These are phyloP conservation scores for Bryconaethiops microstoma DNA, from an alignment of 2,797 vertebrate genomes.

Conservation along the genomic window DNA sequence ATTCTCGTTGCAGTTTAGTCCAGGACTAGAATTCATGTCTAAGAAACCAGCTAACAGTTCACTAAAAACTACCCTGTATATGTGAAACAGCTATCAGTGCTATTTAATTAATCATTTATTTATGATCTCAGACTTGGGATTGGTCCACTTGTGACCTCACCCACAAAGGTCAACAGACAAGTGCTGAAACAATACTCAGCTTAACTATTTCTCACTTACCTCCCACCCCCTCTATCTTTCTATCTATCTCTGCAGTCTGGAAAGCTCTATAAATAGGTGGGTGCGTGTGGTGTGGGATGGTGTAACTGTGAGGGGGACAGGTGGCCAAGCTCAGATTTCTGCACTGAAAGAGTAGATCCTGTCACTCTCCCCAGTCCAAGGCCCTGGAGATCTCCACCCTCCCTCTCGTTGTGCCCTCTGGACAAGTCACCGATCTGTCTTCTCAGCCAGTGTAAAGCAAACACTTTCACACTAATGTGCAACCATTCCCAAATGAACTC, in stretches of 20 bases:
- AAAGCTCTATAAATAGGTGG: conserved; percentile 83
- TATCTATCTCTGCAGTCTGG: conserved; percentile 36
- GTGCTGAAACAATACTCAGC: conserved; percentile 27
- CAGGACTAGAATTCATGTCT: too few relatives aligned
- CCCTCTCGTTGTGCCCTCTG: conserved; percentile 35
- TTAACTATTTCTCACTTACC: conserved; percentile 11
- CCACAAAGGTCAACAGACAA: conserved; percentile 20
- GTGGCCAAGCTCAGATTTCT: conserved; percentile 87
- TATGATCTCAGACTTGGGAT: conserved; percentile 5
- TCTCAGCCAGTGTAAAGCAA: conserved; percentile 16
- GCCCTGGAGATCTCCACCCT: conserved; percentile 58
- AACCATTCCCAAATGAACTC: conserved; percentile 29
- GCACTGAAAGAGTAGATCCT: conserved; percentile 83
- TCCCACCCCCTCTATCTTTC: conserved; percentile 25
- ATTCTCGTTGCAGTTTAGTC: neutral
- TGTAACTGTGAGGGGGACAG: conserved; percentile 81
- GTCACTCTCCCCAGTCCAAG: conserved; percentile 73
- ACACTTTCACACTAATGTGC: conserved; percentile 8
- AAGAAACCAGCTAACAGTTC: neutral
- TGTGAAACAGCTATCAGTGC: neutral
- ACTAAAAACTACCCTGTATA: neutral
- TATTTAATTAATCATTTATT: conserved; percentile 11
- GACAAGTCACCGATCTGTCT: conserved; percentile 23
- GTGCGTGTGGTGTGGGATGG: conserved; percentile 69
- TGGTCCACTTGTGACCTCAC: conserved; percentile 14